Base-by-base conservation (phyloP, 2,797 vertebrate species). In the Semaprochilodus insignis region DNA sequence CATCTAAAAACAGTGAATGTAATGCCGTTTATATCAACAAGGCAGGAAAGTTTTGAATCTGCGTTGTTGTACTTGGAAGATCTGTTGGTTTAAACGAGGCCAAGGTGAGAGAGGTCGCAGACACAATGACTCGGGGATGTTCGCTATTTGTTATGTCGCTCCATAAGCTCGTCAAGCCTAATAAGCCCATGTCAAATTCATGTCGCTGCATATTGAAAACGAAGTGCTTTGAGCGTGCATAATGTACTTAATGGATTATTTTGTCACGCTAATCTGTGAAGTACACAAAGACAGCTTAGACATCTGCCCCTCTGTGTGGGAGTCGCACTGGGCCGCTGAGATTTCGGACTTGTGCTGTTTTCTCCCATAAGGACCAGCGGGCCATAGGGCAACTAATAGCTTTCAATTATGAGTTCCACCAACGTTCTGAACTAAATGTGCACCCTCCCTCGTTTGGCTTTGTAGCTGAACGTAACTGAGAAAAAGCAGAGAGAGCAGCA, bases 331-430 rank as follows among this genome's bases (percentile, higher is more conserved):
- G 81, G 83, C 73, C 77, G 52, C 77, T n/a, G 85, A 86, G 80
- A 80, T 82, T 63, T 77, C 78, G 4, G 51, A 73, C 59, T 40
- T 81, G 67, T 60, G 82, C 83, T 34, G 55, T 74, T 7, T 77
- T 83, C 62, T 90, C 89, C 83, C 87, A 80, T 65, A 87, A 88
- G 85, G 34, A 80, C 57, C 83, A 77, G 81, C 82, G 48, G 71
- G 65, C 52, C 21, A 34, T 79, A 85, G 81, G 84, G 82, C 86
- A 75, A 81, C 85, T 89, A 89, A 91, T 87, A 86, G 63, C 80
- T 90, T 91, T 91, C 87, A 88, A 90, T 92, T 89, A 92, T 77
- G 80, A 84, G 80, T 83, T 86, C 73, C 74, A 80, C 67, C 83
- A 88, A 80, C 82, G 85, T 82, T 63, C 74, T 54, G 31, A 77